Evolutionary conservation across 2,113 vertebrate species (phyloP).

Genomic region (Ameiurus melas): DNA sequence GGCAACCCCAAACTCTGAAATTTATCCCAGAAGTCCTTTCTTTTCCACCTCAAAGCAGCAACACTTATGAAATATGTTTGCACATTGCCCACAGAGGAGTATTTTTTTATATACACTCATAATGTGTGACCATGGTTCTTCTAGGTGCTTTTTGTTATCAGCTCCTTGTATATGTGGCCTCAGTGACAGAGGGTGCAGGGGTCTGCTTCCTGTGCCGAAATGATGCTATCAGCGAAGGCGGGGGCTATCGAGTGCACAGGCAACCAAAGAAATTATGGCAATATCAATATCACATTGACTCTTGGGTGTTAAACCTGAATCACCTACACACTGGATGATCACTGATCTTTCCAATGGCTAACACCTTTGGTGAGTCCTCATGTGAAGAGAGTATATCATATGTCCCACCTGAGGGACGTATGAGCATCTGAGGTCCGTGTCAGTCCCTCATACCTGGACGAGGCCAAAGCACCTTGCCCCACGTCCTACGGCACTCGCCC

Average conservation of each 20-base stretch:
- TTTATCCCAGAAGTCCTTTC: slow-evolving; percentile 23
- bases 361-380: not conserved
- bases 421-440: slow-evolving; percentile 22
- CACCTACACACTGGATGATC: not conserved
- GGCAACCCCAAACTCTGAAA: slow-evolving; percentile 61
- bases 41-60: slow-evolving; percentile 39
- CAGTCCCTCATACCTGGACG: slow-evolving; percentile 19
- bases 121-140: not conserved
- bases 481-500: slow-evolving; percentile 21
- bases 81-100: slow-evolving; percentile 45
- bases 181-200: not conserved
- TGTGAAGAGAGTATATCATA: slow-evolving; percentile 15
- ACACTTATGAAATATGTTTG: slow-evolving; percentile 36
- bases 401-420: not conserved
- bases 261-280: not conserved
- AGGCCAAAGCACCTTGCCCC: slow-evolving; percentile 36
- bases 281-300: not conserved
- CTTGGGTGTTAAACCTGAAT: not conserved
- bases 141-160: not conserved
- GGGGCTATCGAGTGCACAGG: not conserved
- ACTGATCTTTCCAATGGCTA: not conserved
- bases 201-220: slow-evolving; percentile 17
- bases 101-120: slow-evolving; percentile 34
- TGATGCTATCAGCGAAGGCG: not conserved
- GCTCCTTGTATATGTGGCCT: not conserved